These are phyloP conservation scores for Lethrus apterus DNA, from an alignment of 1,140 invertebrate genomes.

Conservation along the genomic window DNA sequence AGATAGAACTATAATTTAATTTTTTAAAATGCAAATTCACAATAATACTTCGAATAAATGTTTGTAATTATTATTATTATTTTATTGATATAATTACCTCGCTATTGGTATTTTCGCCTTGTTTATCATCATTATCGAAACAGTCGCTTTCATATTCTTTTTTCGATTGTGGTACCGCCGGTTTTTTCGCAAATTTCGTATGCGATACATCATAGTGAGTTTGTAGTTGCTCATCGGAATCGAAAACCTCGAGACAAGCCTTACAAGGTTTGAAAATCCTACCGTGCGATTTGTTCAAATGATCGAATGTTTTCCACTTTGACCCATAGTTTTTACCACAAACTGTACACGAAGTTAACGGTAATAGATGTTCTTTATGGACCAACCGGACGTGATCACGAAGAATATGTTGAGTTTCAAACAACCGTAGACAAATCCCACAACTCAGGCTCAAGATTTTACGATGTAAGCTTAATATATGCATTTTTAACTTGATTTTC, in stretches of 20 bases:
- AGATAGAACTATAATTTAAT: too few relatives aligned
- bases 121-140: conserved; percentile 10
- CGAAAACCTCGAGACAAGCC: conserved; percentile 52
- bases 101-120: conserved; percentile 11
- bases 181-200: conserved; percentile 20
- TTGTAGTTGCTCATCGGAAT: conserved; percentile 44
- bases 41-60: too few relatives aligned
- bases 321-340: conserved; percentile 55
- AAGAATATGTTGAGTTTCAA: conserved; percentile 50
- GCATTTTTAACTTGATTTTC: conserved; percentile 54
- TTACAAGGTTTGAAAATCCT: conserved; percentile 52
- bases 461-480: conserved; percentile 48
- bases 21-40: too few relatives aligned
- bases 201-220: conserved; percentile 44
- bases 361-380: conserved; percentile 45
- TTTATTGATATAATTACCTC: too few relatives aligned
- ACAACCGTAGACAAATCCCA: conserved; percentile 51
- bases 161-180: neutral
- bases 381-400: conserved; percentile 48
- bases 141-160: conserved; percentile 15
- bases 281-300: conserved; percentile 54
- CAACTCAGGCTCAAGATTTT: conserved; percentile 52
- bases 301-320: conserved; percentile 55
- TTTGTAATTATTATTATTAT: too few relatives aligned
- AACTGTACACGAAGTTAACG: conserved; percentile 51